Percentiles rank a stretch among this genome's conserved stretches.
Conservation (phyloP, 2,113 vertebrate genomes). For the Myanophis thanlyinensis region DNA sequence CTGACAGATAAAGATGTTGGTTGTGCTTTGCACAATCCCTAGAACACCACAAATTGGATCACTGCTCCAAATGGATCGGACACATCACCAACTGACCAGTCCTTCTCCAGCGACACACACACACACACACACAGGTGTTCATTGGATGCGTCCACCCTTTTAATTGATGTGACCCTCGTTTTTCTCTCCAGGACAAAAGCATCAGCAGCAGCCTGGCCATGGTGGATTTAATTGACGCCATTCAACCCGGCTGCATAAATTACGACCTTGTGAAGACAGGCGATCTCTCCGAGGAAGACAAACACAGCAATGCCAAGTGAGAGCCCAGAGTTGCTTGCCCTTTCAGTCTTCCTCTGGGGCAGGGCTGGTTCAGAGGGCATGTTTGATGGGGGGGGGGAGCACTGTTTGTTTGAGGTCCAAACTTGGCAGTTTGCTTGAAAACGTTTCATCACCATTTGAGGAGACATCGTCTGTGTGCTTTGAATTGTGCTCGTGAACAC, state of each 20-base stretch:
- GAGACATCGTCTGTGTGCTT: no score
- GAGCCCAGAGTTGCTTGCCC: constrained; percentile 22
- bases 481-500: no score
- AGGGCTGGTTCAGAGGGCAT: neutral
- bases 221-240: constrained; percentile 95
- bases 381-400: neutral
- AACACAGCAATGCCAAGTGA: constrained; percentile 96
- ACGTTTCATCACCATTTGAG: no score
- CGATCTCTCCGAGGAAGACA: constrained; percentile 83
- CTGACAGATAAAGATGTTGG: neutral
- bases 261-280: constrained; percentile 93
- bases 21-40: no score
- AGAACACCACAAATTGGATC: neutral
- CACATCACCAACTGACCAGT: neutral
- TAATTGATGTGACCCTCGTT: neutral
- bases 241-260: constrained; percentile 91
- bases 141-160: neutral
- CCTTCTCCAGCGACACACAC: neutral
- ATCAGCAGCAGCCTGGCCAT: constrained; percentile 93
- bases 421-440: no score
- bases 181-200: constrained; percentile 77
- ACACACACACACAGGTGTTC: no score
- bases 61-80: neutral
- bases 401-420: no score
- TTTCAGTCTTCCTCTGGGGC: neutral